A percentile compares a stretch with the other conserved stretches of the same genome.
Evolutionary conservation across 2,113 vertebrate species (phyloP).

Genomic region (Zonotrichia leucophrys): DNA sequence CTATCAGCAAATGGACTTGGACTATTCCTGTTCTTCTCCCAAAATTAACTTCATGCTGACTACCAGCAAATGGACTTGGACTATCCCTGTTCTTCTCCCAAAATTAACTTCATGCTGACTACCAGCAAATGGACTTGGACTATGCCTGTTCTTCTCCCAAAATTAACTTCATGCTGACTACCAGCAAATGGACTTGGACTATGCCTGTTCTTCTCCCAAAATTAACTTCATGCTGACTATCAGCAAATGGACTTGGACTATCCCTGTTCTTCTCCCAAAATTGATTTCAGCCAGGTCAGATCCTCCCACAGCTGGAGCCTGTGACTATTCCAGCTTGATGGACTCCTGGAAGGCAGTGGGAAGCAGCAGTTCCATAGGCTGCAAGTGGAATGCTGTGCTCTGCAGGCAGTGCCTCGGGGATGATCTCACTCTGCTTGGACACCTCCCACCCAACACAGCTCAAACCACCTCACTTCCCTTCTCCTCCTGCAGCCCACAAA

Average conservation of each 20-base stretch:
- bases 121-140: not conserved
- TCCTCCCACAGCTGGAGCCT: not conserved
- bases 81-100: too few species aligned
- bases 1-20: not conserved
- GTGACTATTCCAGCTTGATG: not conserved
- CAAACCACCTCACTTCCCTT: not conserved
- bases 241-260: not conserved
- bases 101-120: too few species aligned
- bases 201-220: not conserved
- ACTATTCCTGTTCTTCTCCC: not conserved
- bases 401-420: accelerated
- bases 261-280: not conserved
- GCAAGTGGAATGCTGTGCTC: not conserved
- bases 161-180: not conserved
- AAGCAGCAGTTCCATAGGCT: not conserved
- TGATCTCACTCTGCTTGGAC: not conserved
- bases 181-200: not conserved
- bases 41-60: too few species aligned
- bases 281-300: not conserved
- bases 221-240: too few species aligned
- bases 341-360: not conserved
- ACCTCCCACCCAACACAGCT: not conserved
- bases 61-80: too few species aligned
- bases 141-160: not conserved
- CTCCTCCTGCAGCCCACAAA: not conserved